Evolutionary conservation across 1,140 invertebrate genomes (phyloP).

Genomic region (Bombus waltoni): DNA sequence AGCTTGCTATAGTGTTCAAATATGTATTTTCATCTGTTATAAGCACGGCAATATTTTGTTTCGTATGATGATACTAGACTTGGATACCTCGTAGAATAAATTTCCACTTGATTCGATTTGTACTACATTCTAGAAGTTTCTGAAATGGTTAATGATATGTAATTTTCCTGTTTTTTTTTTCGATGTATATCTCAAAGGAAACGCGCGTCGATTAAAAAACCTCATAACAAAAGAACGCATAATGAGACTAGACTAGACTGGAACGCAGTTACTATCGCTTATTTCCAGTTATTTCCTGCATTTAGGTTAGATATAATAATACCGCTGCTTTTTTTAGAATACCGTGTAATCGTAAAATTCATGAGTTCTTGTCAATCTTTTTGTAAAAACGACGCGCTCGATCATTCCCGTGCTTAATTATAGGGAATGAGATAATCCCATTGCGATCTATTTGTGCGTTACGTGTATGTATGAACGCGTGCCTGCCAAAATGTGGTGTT

Average conservation of each 20-base stretch:
- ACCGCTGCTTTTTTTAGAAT: not conserved
- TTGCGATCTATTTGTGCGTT: slow-evolving; percentile 35
- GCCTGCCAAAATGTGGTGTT: slow-evolving; percentile 26
- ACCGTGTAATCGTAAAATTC: not conserved
- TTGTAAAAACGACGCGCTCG: not conserved
- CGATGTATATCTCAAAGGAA: not conserved
- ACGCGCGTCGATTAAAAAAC: not conserved
- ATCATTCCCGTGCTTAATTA: slow-evolving; percentile 7
- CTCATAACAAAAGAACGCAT: slow-evolving; percentile 6
- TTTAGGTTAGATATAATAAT: not conserved
- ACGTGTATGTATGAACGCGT: not conserved
- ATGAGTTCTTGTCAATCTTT: not conserved
- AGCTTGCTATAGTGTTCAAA: not conserved
- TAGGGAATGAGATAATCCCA: not conserved
- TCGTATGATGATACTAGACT: too few species aligned
- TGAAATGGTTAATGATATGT: not conserved
- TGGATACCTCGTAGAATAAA: not conserved
- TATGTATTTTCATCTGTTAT: not conserved
- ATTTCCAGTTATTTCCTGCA: not conserved
- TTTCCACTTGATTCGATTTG: not conserved
- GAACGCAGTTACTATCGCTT: not conserved
- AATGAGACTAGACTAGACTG: not conserved
- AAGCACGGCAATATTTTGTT: not conserved
- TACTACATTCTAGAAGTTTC: not conserved
- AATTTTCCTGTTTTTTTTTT: not conserved